Evolutionary conservation across 2,888 invertebrate species (phyloP), one percentile per base, ranked within the genome.

Genomic region (Gerosis bhagava): DNA sequence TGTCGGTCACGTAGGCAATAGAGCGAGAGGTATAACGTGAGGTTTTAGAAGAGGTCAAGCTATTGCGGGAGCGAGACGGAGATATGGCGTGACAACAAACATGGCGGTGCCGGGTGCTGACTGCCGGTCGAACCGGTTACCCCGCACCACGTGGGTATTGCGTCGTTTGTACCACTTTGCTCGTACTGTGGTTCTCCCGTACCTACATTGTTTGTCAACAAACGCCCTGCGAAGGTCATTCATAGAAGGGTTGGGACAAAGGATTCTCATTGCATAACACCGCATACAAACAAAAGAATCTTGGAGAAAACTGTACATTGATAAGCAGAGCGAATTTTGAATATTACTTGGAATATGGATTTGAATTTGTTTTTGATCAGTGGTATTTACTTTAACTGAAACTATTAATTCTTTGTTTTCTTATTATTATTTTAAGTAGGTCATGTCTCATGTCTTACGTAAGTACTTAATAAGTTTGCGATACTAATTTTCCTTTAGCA

Each of bases 151-250:
- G 87, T 87, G 87, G 78, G 74, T 74, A 72, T 68, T 73, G 74
- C 81, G 75, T 62, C 73, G 75, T n/a, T n/a, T n/a, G n/a, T 72
- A 65, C 65, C 65, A 32, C 25, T 24, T 32, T n/a, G n/a, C n/a
- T n/a, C 31, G 45, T 32, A 34, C 46, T 16, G 39, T 32, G 67
- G 70, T 68, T 74, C 72, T 77, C 77, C 76, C 71, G 75, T 70
- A 75, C n/a, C n/a, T n/a, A n/a, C 70, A 71, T 76, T 86, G 87
- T 88, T 88, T 88, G 82, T 88, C 86, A 87, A 88, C 87, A 87
- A 87, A 84, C 75, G 67, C 76, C 80, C 77, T 76, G 65, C 71
- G 84, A 87, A 87, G 87, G 86, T 86, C 84, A 83, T 70, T 61
- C 68, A 73, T 73, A 65, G 71, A 70, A 77, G 75, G 73, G 71